Base-by-base conservation (phyloP, 2,888 invertebrate species). In the Glaucopsyche alexis region DNA sequence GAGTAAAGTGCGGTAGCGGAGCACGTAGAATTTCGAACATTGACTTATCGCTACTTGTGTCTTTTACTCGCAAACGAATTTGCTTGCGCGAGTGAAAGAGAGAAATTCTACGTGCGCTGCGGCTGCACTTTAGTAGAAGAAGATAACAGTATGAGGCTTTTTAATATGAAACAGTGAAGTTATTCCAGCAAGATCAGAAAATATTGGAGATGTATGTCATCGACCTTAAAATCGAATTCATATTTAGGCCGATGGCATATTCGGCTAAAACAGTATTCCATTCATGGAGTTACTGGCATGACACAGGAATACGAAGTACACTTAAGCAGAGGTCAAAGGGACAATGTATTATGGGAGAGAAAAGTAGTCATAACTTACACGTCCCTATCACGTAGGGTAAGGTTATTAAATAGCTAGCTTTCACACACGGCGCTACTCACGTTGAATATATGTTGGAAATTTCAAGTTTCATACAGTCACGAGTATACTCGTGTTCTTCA, bases 271-370 rank as follows among this genome's bases (percentile, higher is more conserved):
- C 19, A 13, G 13, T 47, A 47, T 9, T 47, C 11, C 29, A 60
- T 60, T 60, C 29, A 60, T 60, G 29, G 7, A 60, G 29, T 13
- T 9, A 60, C 60, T 14, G 29, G 29, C 13, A 60, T 7, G 29
- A 14, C 60, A 14, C 13, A 7, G 29, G 29, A 60, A 60, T 60
- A 60, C 60, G 7, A 38, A 60, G 60, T 60, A 14, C 60, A 38
- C 29, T 14, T 60, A 60, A 29, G 14, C 13, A 60, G 29, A 60
- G 60, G 60, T 60, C 38, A 60, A 60, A 60, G 29, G 60, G 60
- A 60, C 60, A 60, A 60, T 60, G 29, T 60, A 19, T 60, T 60
- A 60, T 60, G 55, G 60, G 29, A 38, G 60, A 29, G 60, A 60
- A 42, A 29, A 60, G 55, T 60, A 14, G 29, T 29, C 60, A 13